Conservation (phyloP, 1,140 invertebrate genomes). For the Drosophila seguyi region DNA sequence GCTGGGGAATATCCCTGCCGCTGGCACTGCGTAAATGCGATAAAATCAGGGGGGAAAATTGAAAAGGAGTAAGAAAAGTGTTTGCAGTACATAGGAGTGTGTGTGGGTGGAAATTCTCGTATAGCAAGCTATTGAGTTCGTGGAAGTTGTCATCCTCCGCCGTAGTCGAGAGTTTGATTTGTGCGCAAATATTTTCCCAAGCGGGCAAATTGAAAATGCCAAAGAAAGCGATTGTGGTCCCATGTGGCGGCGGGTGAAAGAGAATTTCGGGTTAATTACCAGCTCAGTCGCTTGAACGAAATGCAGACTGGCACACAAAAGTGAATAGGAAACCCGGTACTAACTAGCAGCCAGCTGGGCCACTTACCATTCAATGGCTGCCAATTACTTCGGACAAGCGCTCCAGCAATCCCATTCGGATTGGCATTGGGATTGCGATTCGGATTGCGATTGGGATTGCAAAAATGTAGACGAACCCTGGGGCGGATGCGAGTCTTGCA, state of each 20-base stretch:
- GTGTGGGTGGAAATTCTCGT: conserved; percentile 3
- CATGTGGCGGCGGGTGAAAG: conserved; percentile 17
- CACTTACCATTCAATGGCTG: conserved; percentile 37
- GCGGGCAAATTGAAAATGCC: conserved; percentile 42
- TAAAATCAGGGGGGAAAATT: conserved; percentile 68
- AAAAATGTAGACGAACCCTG: conserved; percentile 16
- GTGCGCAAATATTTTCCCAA: conserved; percentile 45
- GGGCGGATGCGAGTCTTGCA: conserved; percentile 15
- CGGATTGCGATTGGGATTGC: conserved; percentile 11
- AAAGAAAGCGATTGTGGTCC: conserved; percentile 30
- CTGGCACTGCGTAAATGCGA: conserved; percentile 67
- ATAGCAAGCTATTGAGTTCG: conserved; percentile 18
- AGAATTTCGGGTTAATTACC: conserved; percentile 42
- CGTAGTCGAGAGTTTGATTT: conserved; percentile 43
- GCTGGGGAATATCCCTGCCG: conserved; percentile 41
- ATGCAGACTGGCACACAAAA: conserved; percentile 2
- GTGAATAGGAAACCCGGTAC: conserved; percentile 14
- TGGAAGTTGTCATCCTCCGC: conserved; percentile 22
- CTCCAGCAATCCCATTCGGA: conserved; percentile 6
- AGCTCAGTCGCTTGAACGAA: conserved; percentile 14
- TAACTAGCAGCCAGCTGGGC: conserved; percentile 13
- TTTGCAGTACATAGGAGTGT: conserved; percentile 12
- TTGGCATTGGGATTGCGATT: conserved; percentile 15
- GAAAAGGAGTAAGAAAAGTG: conserved; percentile 55
- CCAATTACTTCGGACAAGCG: conserved; percentile 37